phyloP scores from a whole-genome alignment of 2,888 invertebrate genomes.

The Odontomyia ornata region DNA sequence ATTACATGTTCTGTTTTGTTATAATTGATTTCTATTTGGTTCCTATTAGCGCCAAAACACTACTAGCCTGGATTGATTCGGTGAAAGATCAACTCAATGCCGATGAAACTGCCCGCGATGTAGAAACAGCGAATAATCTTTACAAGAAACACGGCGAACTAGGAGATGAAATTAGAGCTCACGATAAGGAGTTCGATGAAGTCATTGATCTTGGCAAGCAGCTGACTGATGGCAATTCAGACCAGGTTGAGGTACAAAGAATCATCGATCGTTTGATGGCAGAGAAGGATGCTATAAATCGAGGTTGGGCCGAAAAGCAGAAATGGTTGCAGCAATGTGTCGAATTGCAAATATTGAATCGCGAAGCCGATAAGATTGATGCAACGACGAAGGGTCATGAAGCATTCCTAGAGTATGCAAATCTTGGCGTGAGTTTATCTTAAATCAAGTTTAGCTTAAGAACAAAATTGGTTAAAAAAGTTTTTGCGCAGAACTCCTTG shows the following conservation, averaged over 20 bases:
- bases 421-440: constrained; percentile 76
- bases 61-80: constrained; percentile 83
- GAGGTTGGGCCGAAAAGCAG: constrained; percentile 87
- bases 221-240: constrained; percentile 77
- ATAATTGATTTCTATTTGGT: too few species aligned
- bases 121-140: constrained; percentile 90
- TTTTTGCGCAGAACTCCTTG: constrained; percentile 73
- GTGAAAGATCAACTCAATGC: constrained; percentile 81
- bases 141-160: constrained; percentile 91
- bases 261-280: constrained; percentile 76
- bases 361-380: constrained; percentile 97
- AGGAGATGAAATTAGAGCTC: constrained; percentile 88
- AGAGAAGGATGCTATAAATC: constrained; percentile 78
- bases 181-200: constrained; percentile 88
- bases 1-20: too few species aligned
- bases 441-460: too few species aligned
- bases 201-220: constrained; percentile 82
- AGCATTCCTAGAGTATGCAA: constrained; percentile 88
- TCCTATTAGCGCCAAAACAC: constrained; percentile 78
- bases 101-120: constrained; percentile 84
- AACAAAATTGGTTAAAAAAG: not conserved
- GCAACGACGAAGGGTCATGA: constrained; percentile 94
- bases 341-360: constrained; percentile 90
- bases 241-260: constrained; percentile 78
- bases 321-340: constrained; percentile 86